A percentile compares a stretch with the other conserved stretches of the same genome.
phyloP scores from a whole-genome alignment of 2,797 vertebrate species.

The Amazona ochrocephala region DNA sequence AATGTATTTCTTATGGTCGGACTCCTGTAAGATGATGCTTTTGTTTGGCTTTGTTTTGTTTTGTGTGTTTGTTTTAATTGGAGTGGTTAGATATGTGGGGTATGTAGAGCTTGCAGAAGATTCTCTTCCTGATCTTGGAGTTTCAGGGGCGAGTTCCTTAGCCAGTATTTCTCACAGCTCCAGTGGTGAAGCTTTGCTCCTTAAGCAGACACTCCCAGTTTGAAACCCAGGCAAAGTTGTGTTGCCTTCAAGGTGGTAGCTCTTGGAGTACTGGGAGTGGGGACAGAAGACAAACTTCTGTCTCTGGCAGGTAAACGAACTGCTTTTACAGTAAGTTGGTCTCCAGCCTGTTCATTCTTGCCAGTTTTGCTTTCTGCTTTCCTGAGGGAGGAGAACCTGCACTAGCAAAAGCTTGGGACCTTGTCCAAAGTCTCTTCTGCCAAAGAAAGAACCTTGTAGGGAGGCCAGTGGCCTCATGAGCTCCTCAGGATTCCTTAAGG shows the following conservation, averaged over 20 bases:
- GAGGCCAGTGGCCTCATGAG: neutral
- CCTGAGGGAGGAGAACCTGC: neutral
- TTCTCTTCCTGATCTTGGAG: neutral
- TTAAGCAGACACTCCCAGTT: neutral
- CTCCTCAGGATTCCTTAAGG: neutral
- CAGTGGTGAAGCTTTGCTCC: neutral
- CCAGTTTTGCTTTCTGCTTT: neutral
- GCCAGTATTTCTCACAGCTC: neutral
- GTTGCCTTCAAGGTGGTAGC: neutral
- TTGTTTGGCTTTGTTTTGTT: neutral
- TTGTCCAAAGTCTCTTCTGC: neutral
- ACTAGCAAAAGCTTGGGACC: neutral
- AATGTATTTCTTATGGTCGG: fast-evolving
- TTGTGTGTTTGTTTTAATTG: neutral
- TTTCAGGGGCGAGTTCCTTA: fast-evolving
- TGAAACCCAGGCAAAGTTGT: neutral
- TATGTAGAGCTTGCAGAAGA: neutral
- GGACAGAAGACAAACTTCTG: neutral
- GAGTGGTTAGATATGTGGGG: fast-evolving
- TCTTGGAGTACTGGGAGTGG: neutral
- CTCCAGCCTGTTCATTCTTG: neutral
- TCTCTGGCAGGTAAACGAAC: neutral
- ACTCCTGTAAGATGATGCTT: neutral
- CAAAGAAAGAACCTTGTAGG: fast-evolving
- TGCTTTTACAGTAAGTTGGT: neutral